Evolutionary conservation across 2,113 vertebrate genomes (phyloP).

Genomic region (Bubo blakistoni): DNA sequence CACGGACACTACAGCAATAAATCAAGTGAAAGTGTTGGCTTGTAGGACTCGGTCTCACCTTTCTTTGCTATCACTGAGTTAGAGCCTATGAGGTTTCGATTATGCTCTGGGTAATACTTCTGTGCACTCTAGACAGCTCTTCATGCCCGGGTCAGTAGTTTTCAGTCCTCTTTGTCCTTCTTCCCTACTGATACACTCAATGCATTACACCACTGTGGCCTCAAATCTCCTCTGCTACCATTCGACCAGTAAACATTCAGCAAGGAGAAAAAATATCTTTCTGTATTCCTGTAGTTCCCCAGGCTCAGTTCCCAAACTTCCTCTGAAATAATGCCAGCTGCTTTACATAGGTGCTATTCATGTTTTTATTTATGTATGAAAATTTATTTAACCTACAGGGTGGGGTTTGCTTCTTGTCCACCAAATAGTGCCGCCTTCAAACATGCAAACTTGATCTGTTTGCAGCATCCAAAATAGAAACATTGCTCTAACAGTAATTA

Average conservation of each 20-base stretch:
- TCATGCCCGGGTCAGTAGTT: neutral
- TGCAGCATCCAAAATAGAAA: slow-evolving; percentile 67
- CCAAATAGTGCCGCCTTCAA: neutral
- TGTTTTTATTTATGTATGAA: slow-evolving; percentile 46
- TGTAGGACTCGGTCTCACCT: neutral
- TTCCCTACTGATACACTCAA: neutral
- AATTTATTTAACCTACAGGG: slow-evolving; percentile 33
- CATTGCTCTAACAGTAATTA: slow-evolving; percentile 66
- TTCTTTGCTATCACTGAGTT: neutral
- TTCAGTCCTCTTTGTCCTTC: neutral
- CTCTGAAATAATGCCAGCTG: slow-evolving; percentile 46
- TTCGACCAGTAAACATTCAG: neutral
- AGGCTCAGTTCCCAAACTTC: neutral
- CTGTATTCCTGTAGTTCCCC: neutral
- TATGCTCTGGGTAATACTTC: neutral
- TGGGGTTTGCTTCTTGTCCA: slow-evolving; percentile 34
- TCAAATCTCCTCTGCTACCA: neutral
- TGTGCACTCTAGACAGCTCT: neutral
- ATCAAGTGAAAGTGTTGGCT: neutral
- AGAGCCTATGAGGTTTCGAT: neutral
- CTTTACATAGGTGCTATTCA: slow-evolving; percentile 46
- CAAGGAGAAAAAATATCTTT: neutral
- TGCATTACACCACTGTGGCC: neutral
- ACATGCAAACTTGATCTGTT: slow-evolving; percentile 51
- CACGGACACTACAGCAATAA: neutral